Evolutionary conservation across 1,140 invertebrate species (phyloP), one percentile per base, ranked within the genome.

Genomic region (Hyles vespertilio): DNA sequence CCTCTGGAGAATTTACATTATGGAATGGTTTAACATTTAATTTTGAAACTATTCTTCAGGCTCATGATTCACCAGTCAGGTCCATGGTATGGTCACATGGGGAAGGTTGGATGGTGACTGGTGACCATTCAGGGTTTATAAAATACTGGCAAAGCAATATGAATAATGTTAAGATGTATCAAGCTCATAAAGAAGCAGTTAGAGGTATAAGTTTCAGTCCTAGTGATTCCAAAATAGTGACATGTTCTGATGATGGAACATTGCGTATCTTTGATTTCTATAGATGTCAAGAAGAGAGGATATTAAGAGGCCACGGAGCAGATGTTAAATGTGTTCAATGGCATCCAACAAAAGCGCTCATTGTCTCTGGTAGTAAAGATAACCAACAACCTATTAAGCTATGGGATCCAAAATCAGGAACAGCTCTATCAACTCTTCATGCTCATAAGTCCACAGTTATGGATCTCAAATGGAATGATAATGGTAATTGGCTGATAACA

Each of bases 141-240:
- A 99, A 99, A 81, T 99, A 99, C 91, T 99, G 99, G 99, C 99
- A 99, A 92, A 98, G 97, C 69, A 99, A 99, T 90, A 99, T 99
- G 98, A 99, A 99, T 91, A 99, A 99, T 91, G 99, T 99, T 12
- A 99, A 99, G 93, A 99, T 99, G 97, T 99, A 98, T 92, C 98
- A 99, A 91, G 99, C 98, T 40, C 99, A 99, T 90, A 99, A 99
- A 93, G 99, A 99, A 92, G 96, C 99, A 63, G 95, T 99, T 74
- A 93, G 99, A 87, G 98, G 98, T 90, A 96, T 99, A 91, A 99
- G 98, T 93, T 99, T 99, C 92, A 98, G 98, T 91, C 98, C 99
- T 54, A 97, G 96, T 81, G 99, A 99, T 92, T 94, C 94, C 77
- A 99, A 99, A 92, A 97, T 99, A 92, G 98, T 97, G 7, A 98